Base-by-base conservation (phyloP, 2,888 invertebrate genomes). In the Apamea sordens region DNA sequence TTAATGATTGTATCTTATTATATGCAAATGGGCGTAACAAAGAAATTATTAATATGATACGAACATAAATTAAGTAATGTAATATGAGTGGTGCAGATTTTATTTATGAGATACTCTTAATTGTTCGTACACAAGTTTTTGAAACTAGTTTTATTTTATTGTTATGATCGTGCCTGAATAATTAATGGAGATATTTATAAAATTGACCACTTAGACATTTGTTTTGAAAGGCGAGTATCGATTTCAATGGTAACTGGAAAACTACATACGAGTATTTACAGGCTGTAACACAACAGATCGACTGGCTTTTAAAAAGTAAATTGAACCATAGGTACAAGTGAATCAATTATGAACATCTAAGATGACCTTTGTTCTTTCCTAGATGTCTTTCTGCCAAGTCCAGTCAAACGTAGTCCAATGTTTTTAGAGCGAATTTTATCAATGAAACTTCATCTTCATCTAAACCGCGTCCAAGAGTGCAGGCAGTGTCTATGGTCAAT, bases 21-120 rank as follows among this genome's bases (percentile, higher is more conserved):
- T 47, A 70, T 80, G 63, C n/a, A 77, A 82, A 82, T 83, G n/a
- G 28, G 36, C 28, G 2, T 63, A 63, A 76, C 77, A 72, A 82
- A 28, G 28, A 83, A 81, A 68, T n/a, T 15, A 72, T 72, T n/a
- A 15, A 47, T 68, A 28, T n/a, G 24, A 47, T 56, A 32, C 4
- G 24, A 6, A 21, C 8, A 80, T 76, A 73, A 47, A 76, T 76
- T 36, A 64, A 47, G 73, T 76, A 69, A 69, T 69, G 15, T 70
- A 50, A 65, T 76, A 56, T 36, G 47, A 18, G 3, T 28, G n/a
- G 32, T 59, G 76, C 59, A 15, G 69, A 56, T 76, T 82, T 80
- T 79, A 11, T 18, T 41, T 41, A 80, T 15, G 7, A 28, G 56
- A 24, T 77, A 47, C 36, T 47, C 18, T 76, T 70, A 24, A 21